Evolutionary conservation across 2,797 vertebrate genomes (phyloP).

Genomic region (Poecilia gillii): DNA sequence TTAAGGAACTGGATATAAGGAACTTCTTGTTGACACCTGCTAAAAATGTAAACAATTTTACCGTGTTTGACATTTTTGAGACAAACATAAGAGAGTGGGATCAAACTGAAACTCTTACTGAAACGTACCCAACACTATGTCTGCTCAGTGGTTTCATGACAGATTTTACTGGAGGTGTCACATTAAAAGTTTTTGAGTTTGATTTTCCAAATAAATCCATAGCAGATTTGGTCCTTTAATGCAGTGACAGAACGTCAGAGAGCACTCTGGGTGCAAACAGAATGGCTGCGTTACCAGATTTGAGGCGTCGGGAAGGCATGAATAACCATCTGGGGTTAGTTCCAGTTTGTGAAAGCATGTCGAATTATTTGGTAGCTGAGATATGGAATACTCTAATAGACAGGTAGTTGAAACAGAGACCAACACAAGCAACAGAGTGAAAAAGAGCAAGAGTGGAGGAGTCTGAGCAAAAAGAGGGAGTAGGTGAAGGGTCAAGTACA

Average conservation of each 20-base stretch:
- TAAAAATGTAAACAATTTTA: not conserved
- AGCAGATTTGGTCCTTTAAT: not conserved
- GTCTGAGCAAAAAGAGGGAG: constrained; percentile 59
- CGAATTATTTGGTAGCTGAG: constrained; percentile 40
- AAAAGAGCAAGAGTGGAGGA: constrained; percentile 52
- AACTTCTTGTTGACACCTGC: not conserved
- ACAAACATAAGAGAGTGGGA: not conserved
- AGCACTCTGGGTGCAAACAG: constrained; percentile 63
- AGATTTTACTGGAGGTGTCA: not conserved
- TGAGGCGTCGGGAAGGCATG: constrained; percentile 12
- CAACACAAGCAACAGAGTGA: constrained; percentile 47
- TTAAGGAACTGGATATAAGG: not conserved
- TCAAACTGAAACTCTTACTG: not conserved
- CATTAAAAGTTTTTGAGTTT: not conserved
- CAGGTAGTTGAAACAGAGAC: constrained; percentile 61
- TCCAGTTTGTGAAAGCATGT: constrained; percentile 31
- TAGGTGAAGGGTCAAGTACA: constrained; percentile 74
- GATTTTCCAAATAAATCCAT: not conserved
- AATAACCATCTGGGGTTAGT: constrained; percentile 4
- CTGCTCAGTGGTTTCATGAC: not conserved
- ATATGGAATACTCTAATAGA: constrained; percentile 32
- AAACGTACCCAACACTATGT: not conserved
- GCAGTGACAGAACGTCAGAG: constrained; percentile 23
- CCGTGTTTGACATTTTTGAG: not conserved
- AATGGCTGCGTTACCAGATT: constrained; percentile 12